A percentile compares a stretch with the other conserved stretches of the same genome.
Evolutionary conservation across 1,140 invertebrate genomes (phyloP).

Genomic region (Oreohelix idahoensis): DNA sequence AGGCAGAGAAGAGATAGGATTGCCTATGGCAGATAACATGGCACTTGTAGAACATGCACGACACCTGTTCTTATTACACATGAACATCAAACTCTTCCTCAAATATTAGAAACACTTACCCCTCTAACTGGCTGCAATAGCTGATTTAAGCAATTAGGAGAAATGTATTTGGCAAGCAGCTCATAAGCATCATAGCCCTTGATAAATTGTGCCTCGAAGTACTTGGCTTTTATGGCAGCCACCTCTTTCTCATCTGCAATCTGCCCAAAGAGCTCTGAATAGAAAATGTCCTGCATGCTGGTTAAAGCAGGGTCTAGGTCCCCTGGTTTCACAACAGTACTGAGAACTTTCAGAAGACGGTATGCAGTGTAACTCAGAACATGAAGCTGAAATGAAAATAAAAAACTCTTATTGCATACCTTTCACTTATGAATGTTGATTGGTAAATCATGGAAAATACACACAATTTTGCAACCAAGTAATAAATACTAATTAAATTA

Average conservation of each 20-base stretch:
- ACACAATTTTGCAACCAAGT: too few relatives aligned
- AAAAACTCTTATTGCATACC: too few relatives aligned
- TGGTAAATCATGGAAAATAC: too few relatives aligned
- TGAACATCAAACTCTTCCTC: too few relatives aligned
- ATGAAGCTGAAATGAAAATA: slow-evolving; percentile 78
- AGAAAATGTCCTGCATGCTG: slow-evolving; percentile 87
- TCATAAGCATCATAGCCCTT: slow-evolving; percentile 91
- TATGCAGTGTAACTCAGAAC: slow-evolving; percentile 92
- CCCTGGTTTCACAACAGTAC: slow-evolving; percentile 78
- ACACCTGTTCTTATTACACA: too few relatives aligned
- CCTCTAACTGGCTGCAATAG: slow-evolving; percentile 88
- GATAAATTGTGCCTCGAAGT: slow-evolving; percentile 76
- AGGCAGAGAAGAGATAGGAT: too few relatives aligned
- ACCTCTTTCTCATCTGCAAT: slow-evolving; percentile 94
- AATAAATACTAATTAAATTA: too few relatives aligned
- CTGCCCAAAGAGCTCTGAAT: slow-evolving; percentile 89
- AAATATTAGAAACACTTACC: slow-evolving; percentile 70
- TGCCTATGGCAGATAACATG: too few relatives aligned
- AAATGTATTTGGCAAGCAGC: slow-evolving; percentile 85
- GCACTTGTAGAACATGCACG: too few relatives aligned
- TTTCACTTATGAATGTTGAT: too few relatives aligned
- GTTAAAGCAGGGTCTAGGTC: slow-evolving; percentile 86
- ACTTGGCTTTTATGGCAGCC: slow-evolving; percentile 84
- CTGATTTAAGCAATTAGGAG: slow-evolving; percentile 83
- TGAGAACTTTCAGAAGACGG: slow-evolving; percentile 83